Conservation (phyloP, 1,140 invertebrate genomes). For the Leptoteleia sp. region DNA sequence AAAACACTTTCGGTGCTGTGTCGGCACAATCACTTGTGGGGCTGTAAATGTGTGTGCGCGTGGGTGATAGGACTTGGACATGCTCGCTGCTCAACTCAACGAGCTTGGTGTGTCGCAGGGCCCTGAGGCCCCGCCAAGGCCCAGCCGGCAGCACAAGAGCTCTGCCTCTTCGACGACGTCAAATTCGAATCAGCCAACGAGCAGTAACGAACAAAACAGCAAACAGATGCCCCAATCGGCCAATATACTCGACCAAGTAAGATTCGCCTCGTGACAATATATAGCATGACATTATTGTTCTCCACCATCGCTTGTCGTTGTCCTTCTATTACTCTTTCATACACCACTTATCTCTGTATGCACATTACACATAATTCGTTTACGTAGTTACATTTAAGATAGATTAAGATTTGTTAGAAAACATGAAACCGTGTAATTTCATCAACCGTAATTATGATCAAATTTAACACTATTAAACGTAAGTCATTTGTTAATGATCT, state of each 20-base stretch:
- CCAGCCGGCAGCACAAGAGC: conserved; percentile 79
- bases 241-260: conserved; percentile 78
- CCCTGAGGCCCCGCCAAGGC: conserved; percentile 83
- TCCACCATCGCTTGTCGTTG: conserved; percentile 44
- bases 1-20: conserved; percentile 34
- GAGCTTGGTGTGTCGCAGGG: conserved; percentile 89
- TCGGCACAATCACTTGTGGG: conserved; percentile 32
- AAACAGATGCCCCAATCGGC: conserved; percentile 78
- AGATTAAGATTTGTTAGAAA: conserved; percentile 32
- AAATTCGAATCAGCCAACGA: conserved; percentile 73
- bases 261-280: conserved; percentile 57
- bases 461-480: too few species aligned
- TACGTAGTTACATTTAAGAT: conserved; percentile 50
- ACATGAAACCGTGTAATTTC: too few species aligned
- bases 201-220: conserved; percentile 77
- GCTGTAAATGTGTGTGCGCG: conserved; percentile 75
- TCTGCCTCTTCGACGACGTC: conserved; percentile 70
- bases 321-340: conserved; percentile 31
- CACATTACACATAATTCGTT: conserved; percentile 30
- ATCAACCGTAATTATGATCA: too few species aligned
- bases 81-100: conserved; percentile 95
- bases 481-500: too few species aligned
- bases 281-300: conserved; percentile 53
- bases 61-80: conserved; percentile 91
- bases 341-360: conserved; percentile 40